Base-by-base conservation (phyloP, 2,113 vertebrate genomes). In the Pseudonaja textilis region DNA sequence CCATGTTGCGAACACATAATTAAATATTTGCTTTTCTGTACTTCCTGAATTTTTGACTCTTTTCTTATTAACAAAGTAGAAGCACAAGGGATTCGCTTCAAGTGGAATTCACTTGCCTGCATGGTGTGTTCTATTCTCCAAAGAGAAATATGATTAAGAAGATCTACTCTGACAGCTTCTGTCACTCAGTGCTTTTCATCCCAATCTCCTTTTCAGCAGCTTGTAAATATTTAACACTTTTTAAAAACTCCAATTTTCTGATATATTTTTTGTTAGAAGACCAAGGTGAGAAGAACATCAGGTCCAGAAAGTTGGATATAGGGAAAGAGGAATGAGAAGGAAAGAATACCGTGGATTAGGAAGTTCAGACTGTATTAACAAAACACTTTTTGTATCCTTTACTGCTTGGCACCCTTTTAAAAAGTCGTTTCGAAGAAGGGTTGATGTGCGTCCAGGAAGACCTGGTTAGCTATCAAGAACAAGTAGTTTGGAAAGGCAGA, bases 31-130 rank as follows among this genome's bases (percentile, higher is more conserved):
- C 69, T 39, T 34, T n/a, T 52, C 5, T 52, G 2, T 14, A 34
- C 5, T 55, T 55, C n/a, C 20, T 20, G 22, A 39, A 81, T 39
- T 89, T 57, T 14, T 59, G 39, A 45, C 11, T 29, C 11, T 39
- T 59, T 89, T 57, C 34, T 26, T 14, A 14, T 85, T 91, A 26
- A 56, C 47, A 95, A 96, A 95, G 94, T 92, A 93, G 94, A 89
- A 94, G 96, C 91, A 95, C 97, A 94, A 74, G 93, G 95, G 95
- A 85, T 95, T 94, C 93, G 69, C 95, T 96, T 96, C 94, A 93
- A 95, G 95, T 95, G 93, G 89, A 95, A 97, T 96, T 96, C 97
- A 93, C 96, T 97, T 97, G 97, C 97, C 95, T 96, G 96, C 96
- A 95, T 96, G 96, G 94, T 94, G 61, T 88, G 91, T 29, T 85